These are phyloP conservation scores for Campylorhamphus procurvoides DNA, from an alignment of 2,113 vertebrate genomes.

Conservation along the genomic window DNA sequence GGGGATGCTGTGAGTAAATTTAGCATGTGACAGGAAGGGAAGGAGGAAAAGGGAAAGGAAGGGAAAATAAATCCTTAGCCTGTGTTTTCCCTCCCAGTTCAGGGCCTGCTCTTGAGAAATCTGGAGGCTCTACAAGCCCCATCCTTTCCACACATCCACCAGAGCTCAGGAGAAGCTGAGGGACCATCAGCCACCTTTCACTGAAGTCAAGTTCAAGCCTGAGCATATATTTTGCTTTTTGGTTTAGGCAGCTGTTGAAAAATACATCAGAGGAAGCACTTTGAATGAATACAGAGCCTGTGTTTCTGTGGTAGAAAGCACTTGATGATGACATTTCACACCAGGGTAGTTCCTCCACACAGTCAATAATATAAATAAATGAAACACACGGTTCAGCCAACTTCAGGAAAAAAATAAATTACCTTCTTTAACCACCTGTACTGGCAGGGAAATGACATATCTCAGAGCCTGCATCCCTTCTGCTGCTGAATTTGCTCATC, in stretches of 20 bases:
- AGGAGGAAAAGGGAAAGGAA: not conserved
- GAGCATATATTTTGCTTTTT: not conserved
- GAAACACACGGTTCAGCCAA: not conserved
- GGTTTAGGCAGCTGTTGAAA: not conserved
- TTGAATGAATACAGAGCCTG: not conserved
- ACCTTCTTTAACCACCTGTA: constrained; percentile 17
- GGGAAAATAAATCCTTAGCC: not conserved
- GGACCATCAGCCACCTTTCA: not conserved
- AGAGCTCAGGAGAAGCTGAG: not conserved
- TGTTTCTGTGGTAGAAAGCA: not conserved
- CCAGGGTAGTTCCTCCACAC: not conserved
- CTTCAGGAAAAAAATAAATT: constrained; percentile 24
- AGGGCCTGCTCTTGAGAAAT: not conserved
- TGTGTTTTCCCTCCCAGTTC: not conserved
- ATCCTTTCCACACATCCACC: not conserved
- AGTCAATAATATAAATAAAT: constrained; percentile 48
- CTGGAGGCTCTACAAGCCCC: not conserved
- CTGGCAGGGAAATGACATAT: not conserved
- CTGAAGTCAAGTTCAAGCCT: not conserved
- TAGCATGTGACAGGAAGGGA: not conserved
- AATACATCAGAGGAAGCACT: not conserved
- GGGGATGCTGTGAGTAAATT: not conserved
- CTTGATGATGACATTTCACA: not conserved
- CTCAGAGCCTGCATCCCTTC: not conserved
- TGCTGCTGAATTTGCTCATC: not conserved